These are phyloP conservation scores for Brachionus rotundiformis DNA, from an alignment of 1,140 invertebrate genomes.

Conservation along the genomic window DNA sequence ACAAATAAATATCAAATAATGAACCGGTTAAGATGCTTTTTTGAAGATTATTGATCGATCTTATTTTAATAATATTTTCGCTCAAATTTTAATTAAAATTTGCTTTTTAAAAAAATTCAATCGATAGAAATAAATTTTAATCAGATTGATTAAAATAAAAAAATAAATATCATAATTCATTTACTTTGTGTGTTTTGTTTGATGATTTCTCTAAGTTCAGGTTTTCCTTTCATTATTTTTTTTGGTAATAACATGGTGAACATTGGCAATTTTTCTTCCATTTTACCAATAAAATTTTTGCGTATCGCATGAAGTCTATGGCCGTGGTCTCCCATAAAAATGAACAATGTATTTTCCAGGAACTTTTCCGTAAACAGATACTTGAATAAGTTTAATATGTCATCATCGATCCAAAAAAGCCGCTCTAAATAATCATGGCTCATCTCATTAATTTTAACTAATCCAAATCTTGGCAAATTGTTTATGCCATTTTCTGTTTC, in stretches of 20 bases:
- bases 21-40: too few relatives aligned
- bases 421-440: slow-evolving; percentile 53
- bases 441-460: slow-evolving; percentile 52
- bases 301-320: slow-evolving; percentile 43
- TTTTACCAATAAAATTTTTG: slow-evolving; percentile 38
- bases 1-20: too few relatives aligned
- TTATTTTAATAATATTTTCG: too few relatives aligned
- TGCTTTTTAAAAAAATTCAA: too few relatives aligned
- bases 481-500: slow-evolving; percentile 1
- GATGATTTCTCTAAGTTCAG: background rate
- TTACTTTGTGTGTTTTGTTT: slow-evolving; percentile 45
- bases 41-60: too few relatives aligned
- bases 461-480: slow-evolving; percentile 10
- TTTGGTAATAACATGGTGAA: slow-evolving; percentile 43
- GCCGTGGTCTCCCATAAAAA: slow-evolving; percentile 53
- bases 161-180: too few relatives aligned
- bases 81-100: too few relatives aligned
- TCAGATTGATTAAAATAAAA: too few relatives aligned
- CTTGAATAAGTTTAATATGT: slow-evolving; percentile 42
- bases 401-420: slow-evolving; percentile 47
- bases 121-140: too few relatives aligned
- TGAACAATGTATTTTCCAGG: slow-evolving; percentile 44
- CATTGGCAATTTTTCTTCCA: slow-evolving; percentile 53
- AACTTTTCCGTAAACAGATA: slow-evolving; percentile 32
- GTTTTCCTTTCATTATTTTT: background rate